phyloP scores from a whole-genome alignment of 35 echinoderm and acorn worm species.

The Holothuria glaberrima region DNA sequence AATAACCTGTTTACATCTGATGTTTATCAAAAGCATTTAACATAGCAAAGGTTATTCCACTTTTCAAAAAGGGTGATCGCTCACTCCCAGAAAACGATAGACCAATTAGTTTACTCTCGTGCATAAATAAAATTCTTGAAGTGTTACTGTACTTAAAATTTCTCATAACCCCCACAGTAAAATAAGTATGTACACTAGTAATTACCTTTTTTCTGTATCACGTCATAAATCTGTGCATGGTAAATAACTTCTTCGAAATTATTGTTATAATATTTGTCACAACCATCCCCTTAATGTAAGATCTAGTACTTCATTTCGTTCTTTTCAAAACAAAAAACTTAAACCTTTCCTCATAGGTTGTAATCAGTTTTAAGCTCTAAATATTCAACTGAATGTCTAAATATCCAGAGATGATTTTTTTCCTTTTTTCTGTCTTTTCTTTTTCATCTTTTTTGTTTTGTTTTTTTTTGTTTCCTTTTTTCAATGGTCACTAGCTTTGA shows the following conservation, averaged over 20 bases:
- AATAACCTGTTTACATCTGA: constrained; percentile 15
- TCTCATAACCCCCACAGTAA: too few species aligned
- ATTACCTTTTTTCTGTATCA: not conserved
- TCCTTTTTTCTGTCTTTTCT: not conserved
- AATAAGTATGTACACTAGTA: not conserved
- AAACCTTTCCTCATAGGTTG: too few species aligned
- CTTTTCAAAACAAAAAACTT: not conserved
- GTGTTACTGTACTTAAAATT: too few species aligned
- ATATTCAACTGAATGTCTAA: not conserved
- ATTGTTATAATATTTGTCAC: too few species aligned
- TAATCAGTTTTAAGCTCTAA: not conserved
- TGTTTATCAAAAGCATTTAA: not conserved
- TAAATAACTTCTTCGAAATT: too few species aligned
- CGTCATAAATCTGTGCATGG: too few species aligned
- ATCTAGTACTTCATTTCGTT: not conserved
- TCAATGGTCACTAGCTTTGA: too few species aligned
- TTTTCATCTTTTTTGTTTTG: not conserved
- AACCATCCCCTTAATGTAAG: too few species aligned
- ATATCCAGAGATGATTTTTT: not conserved
- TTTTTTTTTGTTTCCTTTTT: too few species aligned
- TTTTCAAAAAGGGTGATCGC: not conserved
- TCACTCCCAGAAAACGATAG: not conserved
- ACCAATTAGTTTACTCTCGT: not conserved
- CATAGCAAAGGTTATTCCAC: not conserved
- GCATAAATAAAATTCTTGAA: not conserved